Evolutionary conservation across 1,140 invertebrate genomes (phyloP).

Genomic region (Patella vulgata): DNA sequence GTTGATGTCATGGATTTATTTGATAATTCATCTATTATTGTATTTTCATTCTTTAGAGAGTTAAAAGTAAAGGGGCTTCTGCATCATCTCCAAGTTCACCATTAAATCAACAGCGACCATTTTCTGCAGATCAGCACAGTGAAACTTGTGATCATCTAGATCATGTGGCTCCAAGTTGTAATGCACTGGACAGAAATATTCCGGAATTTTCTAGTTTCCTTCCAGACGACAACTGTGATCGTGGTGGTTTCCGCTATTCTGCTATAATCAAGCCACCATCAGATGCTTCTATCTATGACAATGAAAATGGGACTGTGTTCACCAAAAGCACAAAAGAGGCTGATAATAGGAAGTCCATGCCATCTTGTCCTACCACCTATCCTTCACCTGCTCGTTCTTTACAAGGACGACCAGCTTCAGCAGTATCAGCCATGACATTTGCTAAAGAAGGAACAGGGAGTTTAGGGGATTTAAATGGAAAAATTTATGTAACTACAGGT

Average conservation of each 20-base stretch:
- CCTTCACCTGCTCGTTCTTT: slow-evolving; percentile 5
- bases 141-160: slow-evolving; percentile 55
- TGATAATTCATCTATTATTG: no score
- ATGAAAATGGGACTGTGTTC: slow-evolving; percentile 58
- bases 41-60: slow-evolving; percentile 40
- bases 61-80: slow-evolving; percentile 44
- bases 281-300: slow-evolving; percentile 89
- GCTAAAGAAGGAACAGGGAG: neutral
- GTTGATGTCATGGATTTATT: no score
- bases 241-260: slow-evolving; percentile 13
- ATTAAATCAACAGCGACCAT: slow-evolving; percentile 67
- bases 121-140: slow-evolving; percentile 26
- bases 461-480: slow-evolving; percentile 6
- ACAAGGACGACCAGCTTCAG: slow-evolving; percentile 21
- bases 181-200: no score
- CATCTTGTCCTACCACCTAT: slow-evolving; percentile 7
- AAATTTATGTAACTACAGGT: neutral
- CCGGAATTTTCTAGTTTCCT: no score
- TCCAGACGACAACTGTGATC: slow-evolving; percentile 26
- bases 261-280: slow-evolving; percentile 72
- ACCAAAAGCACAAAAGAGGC: neutral
- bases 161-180: no score
- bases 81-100: slow-evolving; percentile 94
- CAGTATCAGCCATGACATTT: slow-evolving; percentile 26
- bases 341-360: slow-evolving; percentile 4